Evolutionary conservation across 2,888 invertebrate species (phyloP).

Genomic region (Pristionchus fissidentatus): DNA sequence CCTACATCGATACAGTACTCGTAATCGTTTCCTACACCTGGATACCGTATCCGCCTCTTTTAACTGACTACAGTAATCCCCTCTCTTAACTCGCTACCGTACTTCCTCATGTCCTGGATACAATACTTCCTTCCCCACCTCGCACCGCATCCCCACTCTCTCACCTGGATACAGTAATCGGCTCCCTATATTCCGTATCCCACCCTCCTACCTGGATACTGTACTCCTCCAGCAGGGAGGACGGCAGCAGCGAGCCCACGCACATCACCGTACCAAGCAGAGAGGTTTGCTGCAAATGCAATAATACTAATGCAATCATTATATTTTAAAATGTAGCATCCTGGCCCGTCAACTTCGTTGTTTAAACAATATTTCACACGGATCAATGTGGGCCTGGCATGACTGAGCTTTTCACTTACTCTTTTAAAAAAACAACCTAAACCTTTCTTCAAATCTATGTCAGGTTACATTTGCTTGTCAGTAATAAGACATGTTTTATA

Average conservation of each 20-base stretch:
- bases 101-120: neutral
- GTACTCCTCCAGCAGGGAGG: slow-evolving; percentile 22
- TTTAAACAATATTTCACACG: neutral
- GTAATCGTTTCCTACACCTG: no score
- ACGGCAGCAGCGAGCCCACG: slow-evolving; percentile 30
- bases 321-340: neutral
- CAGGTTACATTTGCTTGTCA: no score
- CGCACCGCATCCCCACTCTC: neutral
- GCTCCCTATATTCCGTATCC: neutral
- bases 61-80: no score
- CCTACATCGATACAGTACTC: no score
- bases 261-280: slow-evolving; percentile 44
- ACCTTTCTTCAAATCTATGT: neutral
- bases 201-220: slow-evolving; percentile 6
- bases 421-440: neutral
- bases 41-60: no score
- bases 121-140: no score
- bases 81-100: no score
- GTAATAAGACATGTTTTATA: neutral
- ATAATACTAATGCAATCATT: no score
- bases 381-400: no score
- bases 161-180: no score
- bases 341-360: neutral
- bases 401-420: no score
- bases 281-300: slow-evolving; percentile 29